Evolutionary conservation across 2,888 invertebrate genomes (phyloP), one percentile per base, ranked within the genome.

Genomic region (Torymus tubicola): DNA sequence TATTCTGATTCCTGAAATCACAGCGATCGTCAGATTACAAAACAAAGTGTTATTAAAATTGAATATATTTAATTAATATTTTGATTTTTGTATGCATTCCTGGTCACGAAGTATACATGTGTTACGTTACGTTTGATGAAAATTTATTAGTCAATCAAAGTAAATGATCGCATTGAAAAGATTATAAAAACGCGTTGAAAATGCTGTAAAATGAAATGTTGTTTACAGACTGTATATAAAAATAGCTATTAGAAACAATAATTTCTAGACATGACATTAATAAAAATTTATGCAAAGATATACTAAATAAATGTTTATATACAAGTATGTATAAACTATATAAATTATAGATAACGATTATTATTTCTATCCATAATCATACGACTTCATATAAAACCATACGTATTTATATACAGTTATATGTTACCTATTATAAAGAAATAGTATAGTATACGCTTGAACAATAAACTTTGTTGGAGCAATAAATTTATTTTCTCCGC

Each of bases 401-500:
- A 74, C 52, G 21, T 70, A 74, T 8, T 69, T 79, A 79, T 74
- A 42, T 74, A 79, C 55, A 79, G 11, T 11, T 21, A 73, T 57
- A 72, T 55, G 24, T 61, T 69, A 53, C 53, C 70, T 70, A 2
- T 53, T 60, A 52, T 52, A 2, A 42, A 8, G 1, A 68, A 42
- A 73, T 55, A 75, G 31, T 55, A 31, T 31, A 18, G 13, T 55
- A 14, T 65, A n/a, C 24, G 14, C 0, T 57, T 18, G 16, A 75
- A 69, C 12, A 16, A 60, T 42, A 42, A 42, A 16, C n/a, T 8
- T 75, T 65, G 18, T 50, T 53, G 60, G 50, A 24, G 65, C 55
- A 75, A 60, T 52, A 31, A 55, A 67, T 55, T 53, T 71, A 2
- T 18, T 21, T 57, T 42, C 14, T 58, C 52, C n/a, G 52, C 13